Percentiles rank a stretch among this genome's conserved stretches.
Evolutionary conservation across 1,140 invertebrate species (phyloP).

Genomic region (Atta cephalotes): DNA sequence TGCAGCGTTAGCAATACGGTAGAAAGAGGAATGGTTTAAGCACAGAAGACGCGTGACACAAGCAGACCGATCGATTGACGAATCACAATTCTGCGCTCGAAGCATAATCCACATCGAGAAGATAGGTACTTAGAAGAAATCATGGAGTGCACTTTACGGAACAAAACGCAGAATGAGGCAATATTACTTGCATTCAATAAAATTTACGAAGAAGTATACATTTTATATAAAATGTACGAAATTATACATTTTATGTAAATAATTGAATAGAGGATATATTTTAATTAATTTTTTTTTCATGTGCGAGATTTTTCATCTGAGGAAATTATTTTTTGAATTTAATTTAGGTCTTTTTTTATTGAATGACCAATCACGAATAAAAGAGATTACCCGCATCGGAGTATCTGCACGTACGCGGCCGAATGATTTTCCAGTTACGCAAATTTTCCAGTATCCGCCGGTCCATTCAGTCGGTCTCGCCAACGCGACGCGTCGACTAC

Average conservation of each 20-base stretch:
- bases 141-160: not conserved
- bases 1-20: conserved; percentile 43
- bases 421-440: conserved; percentile 65
- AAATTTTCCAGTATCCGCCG: conserved; percentile 55
- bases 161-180: not conserved
- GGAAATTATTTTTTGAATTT: not conserved
- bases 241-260: not conserved
- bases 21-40: conserved; percentile 53
- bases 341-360: not conserved
- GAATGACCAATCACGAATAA: not conserved
- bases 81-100: conserved; percentile 50
- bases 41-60: conserved; percentile 30
- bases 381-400: conserved; percentile 36
- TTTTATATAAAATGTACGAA: not conserved
- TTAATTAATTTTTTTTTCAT: not conserved
- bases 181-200: not conserved
- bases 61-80: conserved; percentile 64
- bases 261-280: not conserved
- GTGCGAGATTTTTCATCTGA: not conserved
- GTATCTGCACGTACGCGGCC: not conserved
- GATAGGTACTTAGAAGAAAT: not conserved
- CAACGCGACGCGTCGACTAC: not conserved
- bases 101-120: not conserved
- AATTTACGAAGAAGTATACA: not conserved
- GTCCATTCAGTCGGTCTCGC: conserved; percentile 50